phyloP scores from a whole-genome alignment of 2,797 vertebrate species.

The Ctenopoma kingsleyae region DNA sequence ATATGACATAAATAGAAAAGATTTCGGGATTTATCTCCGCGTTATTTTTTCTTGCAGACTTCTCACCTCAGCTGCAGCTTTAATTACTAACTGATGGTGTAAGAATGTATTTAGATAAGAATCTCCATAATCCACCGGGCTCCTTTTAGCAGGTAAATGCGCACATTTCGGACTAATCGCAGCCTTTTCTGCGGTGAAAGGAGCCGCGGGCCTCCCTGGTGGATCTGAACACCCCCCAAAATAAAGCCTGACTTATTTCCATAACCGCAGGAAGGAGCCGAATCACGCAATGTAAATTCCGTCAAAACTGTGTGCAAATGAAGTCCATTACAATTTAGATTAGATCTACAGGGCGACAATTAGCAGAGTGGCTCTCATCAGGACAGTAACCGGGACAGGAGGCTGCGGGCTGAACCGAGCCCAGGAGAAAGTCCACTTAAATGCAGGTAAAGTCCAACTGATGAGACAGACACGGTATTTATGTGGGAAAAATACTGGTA shows the following conservation, averaged over 20 bases:
- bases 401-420: not conserved
- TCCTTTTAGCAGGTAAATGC: conserved; percentile 37
- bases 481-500: too few relatives aligned
- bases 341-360: conserved; percentile 79
- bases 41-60: too few relatives aligned
- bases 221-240: conserved; percentile 44
- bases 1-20: too few relatives aligned
- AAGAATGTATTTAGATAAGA: conserved; percentile 35
- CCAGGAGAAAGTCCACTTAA: not conserved
- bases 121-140: conserved; percentile 36
- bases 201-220: conserved; percentile 51
- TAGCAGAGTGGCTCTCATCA: conserved; percentile 76
- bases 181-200: conserved; percentile 52
- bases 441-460: too few relatives aligned
- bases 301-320: conserved; percentile 80
- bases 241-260: conserved; percentile 60
- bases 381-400: not conserved
- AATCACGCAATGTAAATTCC: conserved; percentile 76
- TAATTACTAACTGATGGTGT: conserved; percentile 12
- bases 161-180: conserved; percentile 53
- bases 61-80: too few relatives aligned
- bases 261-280: conserved; percentile 73
- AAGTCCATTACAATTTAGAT: conserved; percentile 83
- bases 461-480: too few relatives aligned
- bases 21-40: too few relatives aligned